These are phyloP conservation scores for Piprites chloris DNA, from an alignment of 2,113 vertebrate genomes.

Conservation along the genomic window DNA sequence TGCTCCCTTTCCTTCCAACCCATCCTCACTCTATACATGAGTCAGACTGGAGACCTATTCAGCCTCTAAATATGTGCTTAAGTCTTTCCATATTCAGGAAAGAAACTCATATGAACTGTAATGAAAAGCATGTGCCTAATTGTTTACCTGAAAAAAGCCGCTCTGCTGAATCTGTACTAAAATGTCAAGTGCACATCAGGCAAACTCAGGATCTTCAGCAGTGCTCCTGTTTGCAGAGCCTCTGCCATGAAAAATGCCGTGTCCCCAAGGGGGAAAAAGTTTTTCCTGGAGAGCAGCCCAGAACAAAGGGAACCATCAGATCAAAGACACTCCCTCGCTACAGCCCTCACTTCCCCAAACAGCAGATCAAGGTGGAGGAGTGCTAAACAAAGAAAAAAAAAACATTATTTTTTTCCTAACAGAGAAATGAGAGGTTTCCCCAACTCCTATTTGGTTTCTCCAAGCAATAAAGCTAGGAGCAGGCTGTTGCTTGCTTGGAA, in stretches of 20 bases:
- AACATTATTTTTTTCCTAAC: neutral
- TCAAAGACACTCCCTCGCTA: constrained; percentile 27
- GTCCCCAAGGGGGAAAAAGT: neutral
- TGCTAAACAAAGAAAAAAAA: neutral
- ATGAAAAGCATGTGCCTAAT: neutral
- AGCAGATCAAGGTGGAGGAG: neutral
- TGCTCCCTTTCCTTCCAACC: neutral
- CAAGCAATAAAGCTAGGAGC: neutral
- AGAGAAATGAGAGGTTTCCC: neutral
- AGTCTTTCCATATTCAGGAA: constrained; percentile 26
- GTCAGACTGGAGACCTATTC: neutral
- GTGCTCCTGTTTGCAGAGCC: neutral
- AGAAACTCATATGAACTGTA: neutral
- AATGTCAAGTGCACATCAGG: neutral
- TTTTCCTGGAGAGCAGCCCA: constrained; percentile 29
- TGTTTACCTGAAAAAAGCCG: constrained; percentile 41
- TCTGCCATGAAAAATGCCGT: neutral
- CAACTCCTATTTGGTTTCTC: neutral
- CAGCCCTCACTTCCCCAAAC: constrained; percentile 8
- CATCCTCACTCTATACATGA: neutral
- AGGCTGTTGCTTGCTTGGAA: neutral
- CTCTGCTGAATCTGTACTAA: neutral
- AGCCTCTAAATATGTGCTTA: neutral
- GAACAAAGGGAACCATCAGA: neutral
- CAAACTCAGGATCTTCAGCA: neutral